phyloP scores from a whole-genome alignment of 2,113 vertebrate genomes.

The Oenanthe oenanthe region DNA sequence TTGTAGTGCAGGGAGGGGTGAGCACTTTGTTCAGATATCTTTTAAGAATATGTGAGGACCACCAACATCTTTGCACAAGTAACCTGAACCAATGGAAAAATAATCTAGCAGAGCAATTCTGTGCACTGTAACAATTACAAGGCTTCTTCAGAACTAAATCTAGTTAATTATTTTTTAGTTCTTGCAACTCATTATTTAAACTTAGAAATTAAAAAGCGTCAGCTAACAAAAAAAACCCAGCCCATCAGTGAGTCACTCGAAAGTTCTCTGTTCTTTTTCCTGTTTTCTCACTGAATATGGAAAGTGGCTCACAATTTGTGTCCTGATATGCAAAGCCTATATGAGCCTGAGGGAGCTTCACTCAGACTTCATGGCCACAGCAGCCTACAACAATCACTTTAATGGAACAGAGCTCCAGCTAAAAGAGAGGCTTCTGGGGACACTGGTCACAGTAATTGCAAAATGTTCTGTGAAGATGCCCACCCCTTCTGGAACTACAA shows the following conservation, averaged over 20 bases:
- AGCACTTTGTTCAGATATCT: neutral
- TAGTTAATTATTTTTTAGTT: neutral
- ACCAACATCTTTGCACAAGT: conserved; percentile 34
- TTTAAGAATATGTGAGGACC: neutral
- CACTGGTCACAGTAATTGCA: neutral
- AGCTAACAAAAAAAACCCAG: neutral
- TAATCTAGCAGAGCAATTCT: neutral
- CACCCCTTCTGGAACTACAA: neutral
- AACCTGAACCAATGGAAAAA: conserved; percentile 29
- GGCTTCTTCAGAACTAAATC: neutral
- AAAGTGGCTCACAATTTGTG: conserved; percentile 1
- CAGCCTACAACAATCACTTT: neutral
- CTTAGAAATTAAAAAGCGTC: conserved; percentile 27
- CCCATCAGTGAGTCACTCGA: neutral
- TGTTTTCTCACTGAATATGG: conserved; percentile 56
- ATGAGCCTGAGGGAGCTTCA: conserved; percentile 1
- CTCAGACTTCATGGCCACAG: conserved; percentile 4
- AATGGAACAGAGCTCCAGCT: neutral
- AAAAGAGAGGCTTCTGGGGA: neutral
- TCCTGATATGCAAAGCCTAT: conserved; percentile 10
- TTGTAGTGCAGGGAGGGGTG: neutral
- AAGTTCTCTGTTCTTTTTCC: conserved; percentile 53
- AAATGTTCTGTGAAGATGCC: neutral
- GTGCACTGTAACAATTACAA: neutral
- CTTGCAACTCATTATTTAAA: conserved; percentile 19